Conservation (phyloP, 2,797 vertebrate species). For the Rhadinocentrus ornatus region DNA sequence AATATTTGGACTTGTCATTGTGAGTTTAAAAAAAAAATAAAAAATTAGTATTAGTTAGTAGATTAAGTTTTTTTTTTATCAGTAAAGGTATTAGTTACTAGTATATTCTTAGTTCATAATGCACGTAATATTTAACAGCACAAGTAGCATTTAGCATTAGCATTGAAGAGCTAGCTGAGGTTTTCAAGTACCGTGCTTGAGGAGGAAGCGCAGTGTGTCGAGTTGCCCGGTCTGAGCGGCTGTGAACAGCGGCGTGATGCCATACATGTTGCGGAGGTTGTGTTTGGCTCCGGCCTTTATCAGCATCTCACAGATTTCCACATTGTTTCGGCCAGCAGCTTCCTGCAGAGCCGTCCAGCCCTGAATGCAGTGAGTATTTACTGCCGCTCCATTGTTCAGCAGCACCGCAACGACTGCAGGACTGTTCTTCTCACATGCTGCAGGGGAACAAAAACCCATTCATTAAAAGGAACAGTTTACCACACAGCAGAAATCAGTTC, state of each 20-base stretch:
- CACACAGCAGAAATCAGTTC: not conserved
- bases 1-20: too few relatives aligned
- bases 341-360: slow-evolving; percentile 94
- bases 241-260: slow-evolving; percentile 90
- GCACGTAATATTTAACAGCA: not conserved
- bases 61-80: too few relatives aligned
- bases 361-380: slow-evolving; percentile 88
- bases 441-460: not conserved
- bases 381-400: slow-evolving; percentile 79
- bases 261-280: slow-evolving; percentile 84
- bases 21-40: too few relatives aligned
- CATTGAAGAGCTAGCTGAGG: not conserved
- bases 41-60: too few relatives aligned
- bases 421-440: slow-evolving; percentile 91
- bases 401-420: slow-evolving; percentile 81
- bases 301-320: slow-evolving; percentile 91
- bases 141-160: not conserved
- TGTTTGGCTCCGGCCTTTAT: slow-evolving; percentile 90
- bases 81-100: too few relatives aligned
- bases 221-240: slow-evolving; percentile 91
- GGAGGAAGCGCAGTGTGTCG: slow-evolving; percentile 86
- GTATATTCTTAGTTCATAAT: too few relatives aligned
- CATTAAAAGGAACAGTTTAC: not conserved
- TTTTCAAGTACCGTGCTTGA: slow-evolving; percentile 84
- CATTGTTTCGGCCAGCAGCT: slow-evolving; percentile 84